phyloP scores from a whole-genome alignment of 1,140 invertebrate species.

The Danaus plexippus region DNA sequence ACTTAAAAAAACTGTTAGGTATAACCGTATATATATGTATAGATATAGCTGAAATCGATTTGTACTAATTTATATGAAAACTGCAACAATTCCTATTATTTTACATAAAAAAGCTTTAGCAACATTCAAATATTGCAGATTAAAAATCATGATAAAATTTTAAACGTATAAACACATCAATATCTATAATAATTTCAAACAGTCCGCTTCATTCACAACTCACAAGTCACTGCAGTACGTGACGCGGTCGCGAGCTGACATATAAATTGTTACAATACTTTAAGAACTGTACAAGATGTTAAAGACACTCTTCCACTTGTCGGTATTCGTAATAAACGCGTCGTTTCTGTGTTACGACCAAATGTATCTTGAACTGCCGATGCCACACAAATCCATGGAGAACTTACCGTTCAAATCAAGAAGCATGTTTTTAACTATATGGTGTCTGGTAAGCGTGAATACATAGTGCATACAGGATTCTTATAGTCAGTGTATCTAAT shows the following conservation, averaged over 20 bases:
- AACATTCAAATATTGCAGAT: no score
- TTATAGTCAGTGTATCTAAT: no score
- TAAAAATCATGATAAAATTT: no score
- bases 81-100: no score
- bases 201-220: background rate
- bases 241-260: constrained; percentile 3
- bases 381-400: constrained; percentile 32
- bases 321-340: constrained; percentile 31
- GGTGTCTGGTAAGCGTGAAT: constrained; percentile 48
- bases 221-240: background rate
- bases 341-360: constrained; percentile 50
- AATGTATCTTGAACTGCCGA: constrained; percentile 40
- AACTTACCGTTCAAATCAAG: constrained; percentile 29
- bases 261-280: constrained; percentile 13
- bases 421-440: constrained; percentile 47
- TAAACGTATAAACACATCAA: no score
- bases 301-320: constrained; percentile 36
- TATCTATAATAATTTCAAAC: no score
- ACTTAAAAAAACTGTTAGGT: no score
- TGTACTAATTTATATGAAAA: no score
- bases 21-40: no score
- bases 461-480: background rate
- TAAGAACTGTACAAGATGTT: constrained; percentile 28
- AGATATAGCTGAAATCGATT: no score
- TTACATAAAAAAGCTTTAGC: no score